Evolutionary conservation across 2,797 vertebrate genomes (phyloP), one percentile per base, ranked within the genome.

Genomic region (Peromyscus attwateri): DNA sequence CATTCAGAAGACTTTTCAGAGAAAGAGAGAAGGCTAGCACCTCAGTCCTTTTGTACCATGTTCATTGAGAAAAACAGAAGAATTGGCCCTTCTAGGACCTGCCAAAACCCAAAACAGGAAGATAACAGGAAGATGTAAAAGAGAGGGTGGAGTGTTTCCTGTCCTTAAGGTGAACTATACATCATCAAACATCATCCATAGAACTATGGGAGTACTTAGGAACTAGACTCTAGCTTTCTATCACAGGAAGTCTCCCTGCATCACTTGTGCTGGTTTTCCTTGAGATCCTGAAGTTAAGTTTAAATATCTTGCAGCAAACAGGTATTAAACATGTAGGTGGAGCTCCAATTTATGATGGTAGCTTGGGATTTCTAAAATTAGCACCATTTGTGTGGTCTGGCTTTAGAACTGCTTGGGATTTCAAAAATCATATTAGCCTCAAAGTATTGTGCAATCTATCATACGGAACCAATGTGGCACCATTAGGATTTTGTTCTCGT

Each of bases 31-130:
- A 27, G 17, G 40, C 34, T 46, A 16, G 16, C 40, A 21, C 64
- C 60, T 66, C 40, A 84, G 10, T 64, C 9, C 27, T 60, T 46
- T 66, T 66, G 1, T 43, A 9, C 3, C 6, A 75, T 0, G 0
- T 1, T 73, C 5, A 70, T 19, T 85, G 11, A 49, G 9, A 60
- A 2, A 55, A 76, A 55, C 9, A 79, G 46, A 83, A 14, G 19
- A 17, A 6, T 10, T 2, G 29, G 6, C 4, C 7, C 12, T 75
- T 12, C 8, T n/a, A 70, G 27, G 0, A 1, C 13, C 6, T 92
- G 2, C 5, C 1, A 29, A 55, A 43, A 17, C 31, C 16, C 66
- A n/a, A 70, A 66, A 13, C 0, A 49, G 13, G 4, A 57, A 12
- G 31, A 31, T 76, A 66, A 13, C 0, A 49, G 13, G 6, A 57